Evolutionary conservation across 2,888 invertebrate species (phyloP).

Genomic region (Piscicola geometra): DNA sequence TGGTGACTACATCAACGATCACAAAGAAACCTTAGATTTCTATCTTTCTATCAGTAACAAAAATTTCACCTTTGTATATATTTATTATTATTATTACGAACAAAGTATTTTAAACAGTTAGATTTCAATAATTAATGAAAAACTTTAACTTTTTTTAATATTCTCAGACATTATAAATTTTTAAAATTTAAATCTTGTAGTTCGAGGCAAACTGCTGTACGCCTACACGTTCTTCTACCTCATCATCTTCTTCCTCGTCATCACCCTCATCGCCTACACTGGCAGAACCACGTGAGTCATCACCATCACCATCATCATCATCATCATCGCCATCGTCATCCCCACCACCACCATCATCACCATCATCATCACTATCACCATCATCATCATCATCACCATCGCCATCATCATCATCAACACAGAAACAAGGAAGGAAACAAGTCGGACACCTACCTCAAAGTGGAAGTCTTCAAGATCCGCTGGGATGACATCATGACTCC

Average conservation of each 20-base stretch:
- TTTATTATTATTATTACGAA: too few relatives aligned
- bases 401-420: background rate
- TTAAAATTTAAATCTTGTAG: too few relatives aligned
- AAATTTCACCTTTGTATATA: too few relatives aligned
- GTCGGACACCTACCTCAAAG: background rate
- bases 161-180: too few relatives aligned
- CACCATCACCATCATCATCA: background rate
- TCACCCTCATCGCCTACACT: background rate
- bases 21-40: too few relatives aligned
- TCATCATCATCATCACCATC: background rate
- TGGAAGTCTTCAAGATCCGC: slow-evolving; percentile 23
- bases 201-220: background rate
- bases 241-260: background rate
- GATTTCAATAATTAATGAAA: too few relatives aligned
- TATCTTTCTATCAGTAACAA: too few relatives aligned
- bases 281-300: background rate
- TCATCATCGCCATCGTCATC: background rate
- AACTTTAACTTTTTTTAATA: too few relatives aligned
- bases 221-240: background rate
- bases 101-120: too few relatives aligned
- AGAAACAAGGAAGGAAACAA: slow-evolving; percentile 1
- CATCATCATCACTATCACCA: background rate
- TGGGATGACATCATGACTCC: slow-evolving; percentile 31
- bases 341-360: too few relatives aligned
- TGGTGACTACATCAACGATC: too few relatives aligned